phyloP scores from a whole-genome alignment of 2,888 invertebrate genomes.

The Eurois occulta region DNA sequence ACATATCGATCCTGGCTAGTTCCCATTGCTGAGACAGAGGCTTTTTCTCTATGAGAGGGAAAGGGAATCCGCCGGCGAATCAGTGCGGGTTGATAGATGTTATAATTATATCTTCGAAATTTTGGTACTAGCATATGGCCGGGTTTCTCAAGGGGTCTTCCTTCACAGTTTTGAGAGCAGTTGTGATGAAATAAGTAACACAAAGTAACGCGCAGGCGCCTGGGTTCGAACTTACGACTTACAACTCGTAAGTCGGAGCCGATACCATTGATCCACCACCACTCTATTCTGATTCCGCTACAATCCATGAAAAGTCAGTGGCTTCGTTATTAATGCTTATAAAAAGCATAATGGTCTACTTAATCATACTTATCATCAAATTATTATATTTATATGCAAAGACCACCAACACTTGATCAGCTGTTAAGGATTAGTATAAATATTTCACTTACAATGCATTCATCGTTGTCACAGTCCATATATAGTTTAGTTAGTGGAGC shows the following conservation, averaged over 20 bases:
- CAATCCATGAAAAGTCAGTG: background rate
- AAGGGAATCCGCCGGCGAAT: no score
- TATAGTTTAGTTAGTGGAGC: constrained; percentile 59
- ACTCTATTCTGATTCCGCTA: background rate
- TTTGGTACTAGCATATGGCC: no score
- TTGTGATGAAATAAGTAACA: no score
- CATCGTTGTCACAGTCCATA: constrained; percentile 60
- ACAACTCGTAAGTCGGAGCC: no score
- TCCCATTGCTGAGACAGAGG: no score
- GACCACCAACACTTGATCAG: constrained; percentile 47
- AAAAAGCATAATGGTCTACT: background rate
- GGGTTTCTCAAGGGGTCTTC: no score
- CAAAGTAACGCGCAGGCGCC: no score
- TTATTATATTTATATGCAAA: background rate
- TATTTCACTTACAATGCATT: constrained; percentile 58
- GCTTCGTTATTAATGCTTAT: background rate
- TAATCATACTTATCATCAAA: constrained; percentile 2
- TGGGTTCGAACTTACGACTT: no score
- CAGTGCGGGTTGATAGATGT: no score
- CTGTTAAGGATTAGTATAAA: constrained; percentile 51
- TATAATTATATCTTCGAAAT: no score
- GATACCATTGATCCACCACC: background rate
- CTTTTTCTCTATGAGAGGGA: no score
- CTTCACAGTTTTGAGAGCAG: no score
- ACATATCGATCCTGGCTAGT: background rate